Percentiles rank a stretch among this genome's conserved stretches.
Conservation (phyloP, 2,797 vertebrate genomes). For the Stomatorhinus walkeri region DNA sequence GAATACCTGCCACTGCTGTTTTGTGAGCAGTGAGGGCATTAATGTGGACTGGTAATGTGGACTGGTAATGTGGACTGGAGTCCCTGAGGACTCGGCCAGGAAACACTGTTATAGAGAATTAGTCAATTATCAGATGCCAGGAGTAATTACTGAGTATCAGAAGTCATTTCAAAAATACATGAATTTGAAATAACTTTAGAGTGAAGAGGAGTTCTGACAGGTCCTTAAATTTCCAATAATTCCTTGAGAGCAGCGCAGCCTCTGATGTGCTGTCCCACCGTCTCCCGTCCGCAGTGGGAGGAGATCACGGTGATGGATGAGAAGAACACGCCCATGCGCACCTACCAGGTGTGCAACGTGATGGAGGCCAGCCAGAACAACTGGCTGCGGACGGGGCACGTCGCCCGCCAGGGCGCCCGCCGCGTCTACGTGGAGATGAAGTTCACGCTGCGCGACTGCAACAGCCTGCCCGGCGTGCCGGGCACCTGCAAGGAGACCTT, state of each 20-base stretch:
- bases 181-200: background rate
- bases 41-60: background rate
- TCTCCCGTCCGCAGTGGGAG: conserved; percentile 61
- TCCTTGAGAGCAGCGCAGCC: background rate
- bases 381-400: conserved; percentile 79
- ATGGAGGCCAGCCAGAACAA: conserved; percentile 96
- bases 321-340: conserved; percentile 72
- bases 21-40: background rate
- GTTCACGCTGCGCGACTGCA: conserved; percentile 75
- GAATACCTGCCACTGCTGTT: background rate
- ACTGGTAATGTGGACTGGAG: background rate
- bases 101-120: background rate
- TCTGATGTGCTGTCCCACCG: background rate
- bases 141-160: background rate
- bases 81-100: background rate
- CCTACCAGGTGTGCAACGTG: conserved; percentile 93
- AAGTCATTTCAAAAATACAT: conserved; percentile 20
- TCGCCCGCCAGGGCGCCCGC: conserved; percentile 68
- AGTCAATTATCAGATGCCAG: background rate
- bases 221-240: background rate
- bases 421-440: conserved; percentile 77
- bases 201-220: background rate
- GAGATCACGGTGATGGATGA: conserved; percentile 80
- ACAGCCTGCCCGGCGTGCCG: conserved; percentile 71
- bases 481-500: conserved; percentile 80